Evolutionary conservation across 2,797 vertebrate genomes (phyloP), one percentile per base, ranked within the genome.

Genomic region (Falco biarmicus): DNA sequence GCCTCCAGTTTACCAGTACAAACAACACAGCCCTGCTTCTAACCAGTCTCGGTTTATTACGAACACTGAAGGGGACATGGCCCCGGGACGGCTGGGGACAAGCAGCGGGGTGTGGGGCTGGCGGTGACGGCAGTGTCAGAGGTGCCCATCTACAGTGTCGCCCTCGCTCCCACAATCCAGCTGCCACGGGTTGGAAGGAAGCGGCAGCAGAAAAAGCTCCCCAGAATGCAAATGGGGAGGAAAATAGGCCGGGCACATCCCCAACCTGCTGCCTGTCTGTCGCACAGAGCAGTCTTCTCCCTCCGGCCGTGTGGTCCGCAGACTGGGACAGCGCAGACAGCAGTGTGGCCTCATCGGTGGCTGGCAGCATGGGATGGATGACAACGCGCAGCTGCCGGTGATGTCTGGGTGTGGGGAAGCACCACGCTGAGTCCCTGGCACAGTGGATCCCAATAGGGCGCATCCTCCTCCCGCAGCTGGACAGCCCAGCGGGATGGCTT

Each of bases 381-480:
- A 65, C 60, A 66, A 31, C 1, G 0, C 8, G 22, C 10, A 2
- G 41, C 59, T 48, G n/a, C 28, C 3, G 2, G 37, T 21, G 51
- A 73, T 26, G 3, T 14, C 34, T 50, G 6, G 3, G 4, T 3
- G 43, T 10, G 2, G 51, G 60, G 50, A 54, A 37, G 66, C 71
- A 41, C 34, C 50, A 39, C 0, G 1, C 63, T 7, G 54, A 5
- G 1, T 20, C 68, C 60, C 61, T 3, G 2, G 34, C 37, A n/a
- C 0, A 0, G 73, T 7, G 0, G 5, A 43, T 91, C 81, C 81
- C 0, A 0, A 61, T 56, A 1, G 0, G 25, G 43, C 5, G 1
- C 24, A 7, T 31, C 81, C 54, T 83, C 10, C 0, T 83, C 68
- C 66, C 1, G 2, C 16, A 3, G 77, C 28, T 0, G 0, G 91